phyloP scores from a whole-genome alignment of 2,797 vertebrate genomes.

The Poecile montanus region DNA sequence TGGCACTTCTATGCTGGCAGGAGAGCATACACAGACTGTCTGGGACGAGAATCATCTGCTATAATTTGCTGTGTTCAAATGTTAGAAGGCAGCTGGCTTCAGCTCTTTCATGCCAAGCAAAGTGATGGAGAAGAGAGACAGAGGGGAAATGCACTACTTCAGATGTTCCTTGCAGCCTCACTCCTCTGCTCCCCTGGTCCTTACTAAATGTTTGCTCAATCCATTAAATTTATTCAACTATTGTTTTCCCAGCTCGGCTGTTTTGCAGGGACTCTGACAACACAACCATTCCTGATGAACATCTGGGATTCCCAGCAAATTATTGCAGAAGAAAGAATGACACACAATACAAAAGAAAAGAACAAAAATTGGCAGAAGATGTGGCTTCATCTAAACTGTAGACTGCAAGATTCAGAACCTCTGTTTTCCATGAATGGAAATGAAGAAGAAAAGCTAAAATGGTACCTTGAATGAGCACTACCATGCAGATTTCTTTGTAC shows the following conservation, averaged over 20 bases:
- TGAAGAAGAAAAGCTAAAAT: background rate
- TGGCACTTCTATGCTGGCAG: background rate
- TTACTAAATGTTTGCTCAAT: constrained; percentile 13
- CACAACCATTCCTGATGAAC: background rate
- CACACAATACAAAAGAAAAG: background rate
- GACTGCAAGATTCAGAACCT: background rate
- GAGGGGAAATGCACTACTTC: background rate
- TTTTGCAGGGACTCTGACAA: background rate
- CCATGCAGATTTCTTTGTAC: background rate
- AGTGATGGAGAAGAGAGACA: background rate
- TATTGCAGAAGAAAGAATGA: background rate
- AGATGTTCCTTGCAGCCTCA: background rate
- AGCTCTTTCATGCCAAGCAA: background rate
- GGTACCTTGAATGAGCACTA: background rate
- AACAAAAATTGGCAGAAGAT: background rate
- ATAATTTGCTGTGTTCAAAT: background rate
- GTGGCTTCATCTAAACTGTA: background rate
- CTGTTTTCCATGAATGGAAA: background rate
- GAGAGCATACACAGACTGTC: background rate
- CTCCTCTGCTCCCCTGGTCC: background rate
- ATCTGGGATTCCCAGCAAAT: background rate
- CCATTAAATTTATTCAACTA: background rate
- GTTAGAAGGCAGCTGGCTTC: background rate
- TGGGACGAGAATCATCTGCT: background rate
- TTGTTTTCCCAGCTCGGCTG: background rate